A percentile compares a stretch with the other conserved stretches of the same genome.
phyloP scores from a whole-genome alignment of 2,113 vertebrate species.

The Miniopterus natalensis region DNA sequence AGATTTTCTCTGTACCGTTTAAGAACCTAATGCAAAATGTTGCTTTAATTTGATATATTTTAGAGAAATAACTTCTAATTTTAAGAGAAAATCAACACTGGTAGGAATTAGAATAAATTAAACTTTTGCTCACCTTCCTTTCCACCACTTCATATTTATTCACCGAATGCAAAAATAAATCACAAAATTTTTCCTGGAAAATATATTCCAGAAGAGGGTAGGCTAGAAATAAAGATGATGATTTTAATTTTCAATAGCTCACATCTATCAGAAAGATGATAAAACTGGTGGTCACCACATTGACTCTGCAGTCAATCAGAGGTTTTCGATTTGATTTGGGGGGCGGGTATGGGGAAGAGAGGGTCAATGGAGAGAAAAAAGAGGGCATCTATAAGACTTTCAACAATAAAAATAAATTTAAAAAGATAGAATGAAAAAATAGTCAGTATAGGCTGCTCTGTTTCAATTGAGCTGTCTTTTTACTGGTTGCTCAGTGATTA shows the following conservation, averaged over 20 bases:
- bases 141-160: slow-evolving; percentile 57
- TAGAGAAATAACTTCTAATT: slow-evolving; percentile 62
- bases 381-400: no score
- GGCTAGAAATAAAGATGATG: neutral
- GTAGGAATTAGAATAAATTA: slow-evolving; percentile 61
- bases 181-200: slow-evolving; percentile 1
- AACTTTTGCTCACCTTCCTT: slow-evolving; percentile 46
- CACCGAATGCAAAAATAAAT: neutral
- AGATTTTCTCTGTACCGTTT: slow-evolving; percentile 30
- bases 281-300: neutral
- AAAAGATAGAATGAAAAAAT: no score
- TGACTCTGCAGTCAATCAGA: neutral
- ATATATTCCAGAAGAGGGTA: neutral
- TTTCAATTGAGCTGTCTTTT: neutral
- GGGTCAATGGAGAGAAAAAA: no score
- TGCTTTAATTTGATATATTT: slow-evolving; percentile 70
- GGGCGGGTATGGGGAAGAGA: no score
- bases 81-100: slow-evolving; percentile 68
- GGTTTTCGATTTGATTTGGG: neutral
- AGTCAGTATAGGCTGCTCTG: neutral
- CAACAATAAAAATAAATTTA: no score
- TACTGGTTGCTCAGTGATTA: neutral
- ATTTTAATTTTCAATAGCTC: slow-evolving; percentile 12
- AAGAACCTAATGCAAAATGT: slow-evolving; percentile 57
- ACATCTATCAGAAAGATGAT: neutral